Percentiles rank a stretch among this genome's conserved stretches.
phyloP scores from a whole-genome alignment of 2,888 invertebrate species.

The Blastobasis adustella region DNA sequence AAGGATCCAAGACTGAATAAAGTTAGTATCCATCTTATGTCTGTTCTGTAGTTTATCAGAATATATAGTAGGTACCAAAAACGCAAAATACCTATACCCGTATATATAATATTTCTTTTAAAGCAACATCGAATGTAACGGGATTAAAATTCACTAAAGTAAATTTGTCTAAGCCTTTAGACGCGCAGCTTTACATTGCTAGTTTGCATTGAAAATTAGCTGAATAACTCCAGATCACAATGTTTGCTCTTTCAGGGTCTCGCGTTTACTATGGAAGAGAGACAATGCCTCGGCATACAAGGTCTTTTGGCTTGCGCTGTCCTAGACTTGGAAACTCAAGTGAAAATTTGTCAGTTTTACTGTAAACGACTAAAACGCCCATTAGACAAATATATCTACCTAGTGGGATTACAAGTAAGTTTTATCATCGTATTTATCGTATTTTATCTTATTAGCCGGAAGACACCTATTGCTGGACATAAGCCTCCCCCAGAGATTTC shows the following conservation, averaged over 20 bases:
- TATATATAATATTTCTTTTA: too few relatives aligned
- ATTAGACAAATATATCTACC: slow-evolving; percentile 92
- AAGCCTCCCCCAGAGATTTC: too few relatives aligned
- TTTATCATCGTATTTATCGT: background rate
- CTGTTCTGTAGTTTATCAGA: too few relatives aligned
- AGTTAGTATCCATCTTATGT: slow-evolving; percentile 54
- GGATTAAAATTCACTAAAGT: too few relatives aligned
- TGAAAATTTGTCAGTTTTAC: slow-evolving; percentile 88
- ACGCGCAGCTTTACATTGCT: too few relatives aligned
- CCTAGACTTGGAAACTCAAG: slow-evolving; percentile 89
- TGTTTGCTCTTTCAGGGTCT: slow-evolving; percentile 78
- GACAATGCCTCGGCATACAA: slow-evolving; percentile 93
- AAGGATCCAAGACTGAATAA: slow-evolving; percentile 87
- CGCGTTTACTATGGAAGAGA: slow-evolving; percentile 92
- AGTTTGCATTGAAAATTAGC: too few relatives aligned
- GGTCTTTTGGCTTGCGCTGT: slow-evolving; percentile 93
- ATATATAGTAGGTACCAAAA: too few relatives aligned
- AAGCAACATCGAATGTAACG: too few relatives aligned
- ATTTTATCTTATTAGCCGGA: too few relatives aligned
- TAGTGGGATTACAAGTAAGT: slow-evolving; percentile 83
- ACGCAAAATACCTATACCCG: too few relatives aligned
- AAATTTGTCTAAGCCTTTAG: too few relatives aligned
- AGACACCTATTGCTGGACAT: too few relatives aligned
- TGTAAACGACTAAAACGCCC: slow-evolving; percentile 88
- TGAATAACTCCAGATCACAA: background rate